A percentile compares a stretch with the other conserved stretches of the same genome.
phyloP scores from a whole-genome alignment of 2,113 vertebrate species.

The Theristicus caerulescens region DNA sequence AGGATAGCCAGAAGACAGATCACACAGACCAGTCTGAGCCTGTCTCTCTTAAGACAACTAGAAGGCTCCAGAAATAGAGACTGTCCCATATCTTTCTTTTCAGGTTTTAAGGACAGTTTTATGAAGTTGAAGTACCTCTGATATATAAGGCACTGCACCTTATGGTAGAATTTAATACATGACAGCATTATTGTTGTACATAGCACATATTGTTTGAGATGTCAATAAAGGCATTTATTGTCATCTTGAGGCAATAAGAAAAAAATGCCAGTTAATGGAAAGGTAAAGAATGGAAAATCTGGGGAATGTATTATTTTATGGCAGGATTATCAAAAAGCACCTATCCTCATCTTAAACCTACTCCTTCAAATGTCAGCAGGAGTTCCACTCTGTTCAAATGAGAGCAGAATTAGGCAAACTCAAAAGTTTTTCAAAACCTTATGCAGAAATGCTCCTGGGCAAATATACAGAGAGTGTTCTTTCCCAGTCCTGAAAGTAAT shows the following conservation, averaged over 20 bases:
- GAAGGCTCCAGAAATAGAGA: background rate
- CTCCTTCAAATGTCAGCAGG: background rate
- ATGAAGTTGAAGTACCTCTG: background rate
- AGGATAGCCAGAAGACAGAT: background rate
- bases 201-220: background rate
- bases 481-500: background rate
- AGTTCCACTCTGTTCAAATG: background rate
- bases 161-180: background rate
- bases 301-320: background rate
- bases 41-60: background rate
- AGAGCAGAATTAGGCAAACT: background rate
- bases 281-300: background rate
- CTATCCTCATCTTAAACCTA: background rate
- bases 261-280: background rate
- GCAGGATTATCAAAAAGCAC: background rate
- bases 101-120: background rate
- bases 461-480: background rate
- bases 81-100: background rate
- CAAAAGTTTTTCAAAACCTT: background rate
- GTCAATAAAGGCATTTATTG: no score
- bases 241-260: background rate
- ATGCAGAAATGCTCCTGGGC: background rate
- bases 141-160: background rate
- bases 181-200: background rate
- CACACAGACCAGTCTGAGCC: background rate